phyloP scores from a whole-genome alignment of 2,797 vertebrate species.

The Brotula barbata region DNA sequence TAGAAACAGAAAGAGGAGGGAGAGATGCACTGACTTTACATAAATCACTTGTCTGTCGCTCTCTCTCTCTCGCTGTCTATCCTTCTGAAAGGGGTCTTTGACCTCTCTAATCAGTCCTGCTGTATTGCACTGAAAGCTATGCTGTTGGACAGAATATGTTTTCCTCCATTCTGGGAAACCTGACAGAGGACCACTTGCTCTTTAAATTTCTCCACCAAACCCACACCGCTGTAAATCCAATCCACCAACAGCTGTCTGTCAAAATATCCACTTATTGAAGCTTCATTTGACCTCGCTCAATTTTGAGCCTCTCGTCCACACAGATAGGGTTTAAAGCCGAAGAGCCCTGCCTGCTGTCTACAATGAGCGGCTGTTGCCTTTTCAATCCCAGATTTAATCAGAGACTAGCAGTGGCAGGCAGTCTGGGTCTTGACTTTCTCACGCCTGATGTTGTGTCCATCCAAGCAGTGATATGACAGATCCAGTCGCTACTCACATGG shows the following conservation, averaged over 20 bases:
- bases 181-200: constrained; percentile 1
- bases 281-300: constrained; percentile 32
- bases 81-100: constrained; percentile 62
- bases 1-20: neutral
- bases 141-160: constrained; percentile 36
- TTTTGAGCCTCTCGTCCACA: neutral
- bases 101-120: constrained; percentile 53
- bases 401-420: neutral
- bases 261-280: constrained; percentile 11
- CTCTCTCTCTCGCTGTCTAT: constrained; percentile 3
- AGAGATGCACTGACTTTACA: constrained; percentile 53
- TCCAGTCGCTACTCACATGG: neutral
- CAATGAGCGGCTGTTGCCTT: too few species aligned
- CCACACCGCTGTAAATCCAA: constrained; percentile 9
- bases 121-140: constrained; percentile 38
- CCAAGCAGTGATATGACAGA: constrained; percentile 17
- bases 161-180: constrained; percentile 10
- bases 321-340: neutral
- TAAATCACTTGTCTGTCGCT: constrained; percentile 30
- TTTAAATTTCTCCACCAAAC: constrained; percentile 1
- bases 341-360: too few species aligned
- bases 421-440: constrained; percentile 29
- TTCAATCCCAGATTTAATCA: constrained; percentile 29
- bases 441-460: constrained; percentile 27
- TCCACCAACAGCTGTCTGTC: constrained; percentile 16